Conservation (phyloP, 2,888 invertebrate species). For the Limenitis camilla region DNA sequence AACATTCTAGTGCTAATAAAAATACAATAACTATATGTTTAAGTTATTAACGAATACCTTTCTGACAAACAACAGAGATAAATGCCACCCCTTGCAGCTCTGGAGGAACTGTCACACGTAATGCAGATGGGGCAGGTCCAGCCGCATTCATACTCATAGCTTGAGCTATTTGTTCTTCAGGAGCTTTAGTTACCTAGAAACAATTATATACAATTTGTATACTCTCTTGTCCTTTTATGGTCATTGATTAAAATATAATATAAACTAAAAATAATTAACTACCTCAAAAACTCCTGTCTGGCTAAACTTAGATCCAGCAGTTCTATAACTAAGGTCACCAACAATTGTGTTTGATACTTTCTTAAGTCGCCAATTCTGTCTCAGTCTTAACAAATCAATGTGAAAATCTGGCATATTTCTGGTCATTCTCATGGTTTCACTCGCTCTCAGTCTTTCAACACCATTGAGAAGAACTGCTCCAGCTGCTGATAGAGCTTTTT, state of each 20-base stretch:
- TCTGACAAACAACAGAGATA: constrained; percentile 95
- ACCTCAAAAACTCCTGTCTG: constrained; percentile 97
- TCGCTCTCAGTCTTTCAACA: constrained; percentile 88
- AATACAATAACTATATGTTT: no score
- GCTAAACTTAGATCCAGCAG: constrained; percentile 94
- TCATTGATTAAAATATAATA: no score
- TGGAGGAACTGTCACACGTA: constrained; percentile 93
- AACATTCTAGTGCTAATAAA: no score
- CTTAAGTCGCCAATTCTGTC: constrained; percentile 97
- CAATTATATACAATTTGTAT: constrained; percentile 4
- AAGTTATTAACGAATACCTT: no score
- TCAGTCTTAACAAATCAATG: constrained; percentile 87
- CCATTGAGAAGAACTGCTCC: constrained; percentile 88
- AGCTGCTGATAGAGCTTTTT: constrained; percentile 92
- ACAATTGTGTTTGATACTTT: constrained; percentile 96
- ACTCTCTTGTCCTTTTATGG: no score
- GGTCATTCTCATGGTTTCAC: constrained; percentile 83
- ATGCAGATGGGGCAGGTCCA: constrained; percentile 79
- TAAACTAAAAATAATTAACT: constrained; percentile 1
- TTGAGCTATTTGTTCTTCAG: constrained; percentile 79
- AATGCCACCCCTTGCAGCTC: constrained; percentile 97
- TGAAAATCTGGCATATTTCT: constrained; percentile 92
- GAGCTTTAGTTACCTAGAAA: constrained; percentile 84
- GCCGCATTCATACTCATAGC: constrained; percentile 54
- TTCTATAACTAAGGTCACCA: constrained; percentile 95